These are phyloP conservation scores for Cotesia vestalis DNA, from an alignment of 1,140 invertebrate species.

Conservation along the genomic window DNA sequence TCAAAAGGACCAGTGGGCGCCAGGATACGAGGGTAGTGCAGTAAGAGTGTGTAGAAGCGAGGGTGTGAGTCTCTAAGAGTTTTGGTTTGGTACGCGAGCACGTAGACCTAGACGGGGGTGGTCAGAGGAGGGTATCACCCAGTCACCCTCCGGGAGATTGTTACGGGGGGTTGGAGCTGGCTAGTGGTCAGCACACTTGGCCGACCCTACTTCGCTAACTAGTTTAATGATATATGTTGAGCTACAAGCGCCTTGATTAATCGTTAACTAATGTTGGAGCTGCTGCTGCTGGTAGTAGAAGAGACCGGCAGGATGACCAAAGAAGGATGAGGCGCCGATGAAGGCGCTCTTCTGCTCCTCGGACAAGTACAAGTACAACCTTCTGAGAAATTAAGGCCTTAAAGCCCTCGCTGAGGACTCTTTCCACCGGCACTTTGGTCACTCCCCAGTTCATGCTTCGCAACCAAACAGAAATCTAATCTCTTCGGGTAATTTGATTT, in stretches of 20 bases:
- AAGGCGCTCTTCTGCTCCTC: too few relatives aligned
- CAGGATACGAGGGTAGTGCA: constrained; percentile 19
- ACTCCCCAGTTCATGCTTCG: constrained; percentile 29
- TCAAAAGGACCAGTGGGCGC: constrained; percentile 32
- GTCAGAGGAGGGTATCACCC: constrained; percentile 28
- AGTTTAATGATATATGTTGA: constrained; percentile 69
- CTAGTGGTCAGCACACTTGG: constrained; percentile 67
- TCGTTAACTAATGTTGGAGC: constrained; percentile 68
- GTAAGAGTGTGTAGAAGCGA: constrained; percentile 37
- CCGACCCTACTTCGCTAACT: constrained; percentile 67
- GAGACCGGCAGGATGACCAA: constrained; percentile 32
- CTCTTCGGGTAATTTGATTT: constrained; percentile 62
- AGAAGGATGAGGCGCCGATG: constrained; percentile 39
- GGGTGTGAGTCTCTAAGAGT: constrained; percentile 61
- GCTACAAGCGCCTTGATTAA: constrained; percentile 68
- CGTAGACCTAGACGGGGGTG: constrained; percentile 52
- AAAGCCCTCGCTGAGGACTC: too few relatives aligned
- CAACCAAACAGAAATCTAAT: constrained; percentile 63
- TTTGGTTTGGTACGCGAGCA: constrained; percentile 59
- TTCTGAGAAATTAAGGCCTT: constrained; percentile 37
- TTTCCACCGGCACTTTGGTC: constrained; percentile 25
- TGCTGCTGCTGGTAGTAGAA: constrained; percentile 47
- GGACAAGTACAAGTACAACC: too few relatives aligned
- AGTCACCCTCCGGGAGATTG: constrained; percentile 28
- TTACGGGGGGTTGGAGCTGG: constrained; percentile 50